These are phyloP conservation scores for Lepidocyrtoides sp. DNA, from an alignment of 2,888 invertebrate genomes.

Conservation along the genomic window DNA sequence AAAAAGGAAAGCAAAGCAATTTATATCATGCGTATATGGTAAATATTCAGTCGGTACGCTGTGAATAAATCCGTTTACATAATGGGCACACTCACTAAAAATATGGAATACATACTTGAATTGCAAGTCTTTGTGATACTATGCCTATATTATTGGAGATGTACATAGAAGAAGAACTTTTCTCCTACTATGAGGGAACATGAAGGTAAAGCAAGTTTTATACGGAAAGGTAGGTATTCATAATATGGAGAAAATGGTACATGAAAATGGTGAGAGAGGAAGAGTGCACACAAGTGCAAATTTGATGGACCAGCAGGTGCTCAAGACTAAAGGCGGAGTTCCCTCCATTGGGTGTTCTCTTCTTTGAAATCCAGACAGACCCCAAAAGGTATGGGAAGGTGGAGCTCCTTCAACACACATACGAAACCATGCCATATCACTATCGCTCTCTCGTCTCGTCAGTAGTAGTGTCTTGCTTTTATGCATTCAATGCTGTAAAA, in stretches of 20 bases:
- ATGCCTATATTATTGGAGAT: too few relatives aligned
- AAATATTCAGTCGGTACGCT: too few relatives aligned
- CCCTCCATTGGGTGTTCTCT: conserved; percentile 78
- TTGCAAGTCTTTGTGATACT: not conserved
- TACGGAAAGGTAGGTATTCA: not conserved
- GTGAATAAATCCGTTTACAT: conserved; percentile 34
- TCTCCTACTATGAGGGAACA: too few relatives aligned
- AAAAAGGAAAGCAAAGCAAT: conserved; percentile 43
- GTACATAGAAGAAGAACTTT: too few relatives aligned
- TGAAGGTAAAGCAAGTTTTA: not conserved
- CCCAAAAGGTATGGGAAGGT: conserved; percentile 83
- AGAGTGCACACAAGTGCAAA: conserved; percentile 82
- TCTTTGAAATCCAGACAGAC: conserved; percentile 66
- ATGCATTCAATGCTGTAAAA: not conserved
- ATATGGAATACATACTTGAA: not conserved
- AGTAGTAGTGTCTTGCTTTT: not conserved
- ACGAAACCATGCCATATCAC: conserved; percentile 51
- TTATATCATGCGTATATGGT: not conserved
- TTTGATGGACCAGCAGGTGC: conserved; percentile 85
- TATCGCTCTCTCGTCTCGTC: not conserved
- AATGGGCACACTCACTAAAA: conserved; percentile 29
- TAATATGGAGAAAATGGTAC: conserved; percentile 17
- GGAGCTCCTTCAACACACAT: conserved; percentile 82
- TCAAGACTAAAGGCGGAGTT: conserved; percentile 84
- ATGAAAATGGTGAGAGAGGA: conserved; percentile 26